Percentiles rank a stretch among this genome's conserved stretches.
Evolutionary conservation across 2,113 vertebrate genomes (phyloP).

Genomic region (Otus sunia): DNA sequence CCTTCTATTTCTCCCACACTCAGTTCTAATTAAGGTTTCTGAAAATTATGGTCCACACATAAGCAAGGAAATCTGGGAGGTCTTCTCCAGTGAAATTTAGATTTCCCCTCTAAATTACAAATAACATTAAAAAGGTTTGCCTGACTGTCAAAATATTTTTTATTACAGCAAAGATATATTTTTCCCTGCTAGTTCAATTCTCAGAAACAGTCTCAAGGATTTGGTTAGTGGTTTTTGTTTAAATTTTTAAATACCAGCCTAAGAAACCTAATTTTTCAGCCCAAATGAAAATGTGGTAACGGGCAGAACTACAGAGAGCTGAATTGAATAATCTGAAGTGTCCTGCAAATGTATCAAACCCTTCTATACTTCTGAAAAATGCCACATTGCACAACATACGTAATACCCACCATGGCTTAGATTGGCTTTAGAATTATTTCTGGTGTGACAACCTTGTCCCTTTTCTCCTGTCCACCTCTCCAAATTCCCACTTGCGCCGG

Average conservation of each 20-base stretch:
- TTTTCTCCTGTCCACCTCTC: background rate
- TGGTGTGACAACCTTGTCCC: background rate
- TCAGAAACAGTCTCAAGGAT: background rate
- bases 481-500: background rate
- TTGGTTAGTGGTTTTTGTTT: background rate
- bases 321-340: background rate
- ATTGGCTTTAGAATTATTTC: background rate
- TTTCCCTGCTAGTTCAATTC: background rate
- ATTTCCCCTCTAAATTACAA: background rate
- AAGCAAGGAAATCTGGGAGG: background rate
- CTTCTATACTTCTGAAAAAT: background rate
- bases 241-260: background rate
- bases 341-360: background rate
- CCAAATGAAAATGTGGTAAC: background rate
- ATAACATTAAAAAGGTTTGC: background rate
- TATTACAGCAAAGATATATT: background rate
- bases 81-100: background rate
- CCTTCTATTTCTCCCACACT: background rate
- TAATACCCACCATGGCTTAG: background rate
- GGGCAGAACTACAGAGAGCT: background rate
- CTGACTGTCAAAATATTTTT: background rate
- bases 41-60: background rate
- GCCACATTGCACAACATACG: background rate
- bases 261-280: background rate
- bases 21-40: background rate